phyloP scores from a whole-genome alignment of 2,888 invertebrate species.

The Orthonevra nobilis region DNA sequence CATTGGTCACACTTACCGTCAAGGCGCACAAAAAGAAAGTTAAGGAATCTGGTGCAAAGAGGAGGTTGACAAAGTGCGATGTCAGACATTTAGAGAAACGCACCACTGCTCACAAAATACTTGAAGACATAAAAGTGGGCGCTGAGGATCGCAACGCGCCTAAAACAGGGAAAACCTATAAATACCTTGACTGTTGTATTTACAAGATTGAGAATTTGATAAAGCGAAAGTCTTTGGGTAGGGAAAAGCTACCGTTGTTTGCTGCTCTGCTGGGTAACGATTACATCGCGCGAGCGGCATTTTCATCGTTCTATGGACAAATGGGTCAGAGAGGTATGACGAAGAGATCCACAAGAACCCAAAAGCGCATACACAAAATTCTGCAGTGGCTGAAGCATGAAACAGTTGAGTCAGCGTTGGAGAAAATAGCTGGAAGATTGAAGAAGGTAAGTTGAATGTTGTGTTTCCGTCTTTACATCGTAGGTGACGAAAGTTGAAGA shows the following conservation, averaged over 20 bases:
- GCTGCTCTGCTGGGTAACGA: constrained; percentile 95
- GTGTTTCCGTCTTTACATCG: too few relatives aligned
- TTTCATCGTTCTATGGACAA: constrained; percentile 86
- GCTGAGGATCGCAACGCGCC: constrained; percentile 55
- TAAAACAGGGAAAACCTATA: constrained; percentile 73
- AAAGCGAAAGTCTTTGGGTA: constrained; percentile 83
- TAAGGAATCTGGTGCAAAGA: constrained; percentile 38
- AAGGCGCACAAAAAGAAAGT: constrained; percentile 78
- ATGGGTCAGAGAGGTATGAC: constrained; percentile 81
- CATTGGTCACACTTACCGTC: constrained; percentile 85
- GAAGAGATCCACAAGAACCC: constrained; percentile 82
- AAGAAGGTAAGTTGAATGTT: constrained; percentile 81
- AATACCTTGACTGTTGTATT: constrained; percentile 84
- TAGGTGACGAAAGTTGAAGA: too few relatives aligned
- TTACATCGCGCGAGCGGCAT: constrained; percentile 86
- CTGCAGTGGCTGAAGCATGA: constrained; percentile 89
- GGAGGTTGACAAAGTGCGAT: constrained; percentile 73
- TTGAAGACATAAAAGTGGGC: constrained; percentile 72
- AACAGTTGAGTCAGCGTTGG: constrained; percentile 85
- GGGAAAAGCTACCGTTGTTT: constrained; percentile 87
- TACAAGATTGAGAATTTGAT: constrained; percentile 87
- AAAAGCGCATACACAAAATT: constrained; percentile 86
- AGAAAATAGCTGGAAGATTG: constrained; percentile 84
- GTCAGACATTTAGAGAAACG: constrained; percentile 76
- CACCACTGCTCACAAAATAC: constrained; percentile 74